These are phyloP conservation scores for Semnopithecus entellus DNA, from an alignment of 2,113 vertebrate species.

Conservation along the genomic window DNA sequence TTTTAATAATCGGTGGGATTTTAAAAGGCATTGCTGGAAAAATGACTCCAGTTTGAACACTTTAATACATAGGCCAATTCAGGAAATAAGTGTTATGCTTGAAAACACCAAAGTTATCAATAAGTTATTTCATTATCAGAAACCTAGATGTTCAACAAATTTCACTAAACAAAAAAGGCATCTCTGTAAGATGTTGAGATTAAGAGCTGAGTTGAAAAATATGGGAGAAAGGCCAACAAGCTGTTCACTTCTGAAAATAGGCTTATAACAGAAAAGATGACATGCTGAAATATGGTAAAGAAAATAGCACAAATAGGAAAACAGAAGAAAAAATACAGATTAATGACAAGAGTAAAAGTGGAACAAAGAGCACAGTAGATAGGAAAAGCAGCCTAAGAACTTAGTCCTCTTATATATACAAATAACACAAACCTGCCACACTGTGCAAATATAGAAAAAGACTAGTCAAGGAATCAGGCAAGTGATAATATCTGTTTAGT, in stretches of 20 bases:
- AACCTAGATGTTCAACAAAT: neutral
- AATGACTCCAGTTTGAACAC: neutral
- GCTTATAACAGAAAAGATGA: conserved; percentile 35
- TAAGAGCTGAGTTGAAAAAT: conserved; percentile 32
- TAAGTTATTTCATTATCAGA: conserved; percentile 46
- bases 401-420: neutral
- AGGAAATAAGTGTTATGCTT: neutral
- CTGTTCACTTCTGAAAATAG: conserved; percentile 34
- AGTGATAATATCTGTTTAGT: neutral
- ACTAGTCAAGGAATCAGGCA: neutral
- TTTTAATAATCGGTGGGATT: neutral
- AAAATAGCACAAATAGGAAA: neutral
- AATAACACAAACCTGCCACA: neutral
- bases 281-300: neutral
- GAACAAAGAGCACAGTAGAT: neutral
- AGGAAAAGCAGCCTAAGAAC: neutral
- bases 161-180: neutral
- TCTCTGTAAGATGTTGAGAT: neutral
- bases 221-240: neutral
- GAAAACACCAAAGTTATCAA: conserved; percentile 19
- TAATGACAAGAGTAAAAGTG: neutral
- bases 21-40: conserved; percentile 4
- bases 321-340: neutral
- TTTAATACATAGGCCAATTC: conserved; percentile 13
- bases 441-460: neutral